A percentile compares a stretch with the other conserved stretches of the same genome.
phyloP scores from a whole-genome alignment of 2,797 vertebrate species.

The Sebastes vulpes region DNA sequence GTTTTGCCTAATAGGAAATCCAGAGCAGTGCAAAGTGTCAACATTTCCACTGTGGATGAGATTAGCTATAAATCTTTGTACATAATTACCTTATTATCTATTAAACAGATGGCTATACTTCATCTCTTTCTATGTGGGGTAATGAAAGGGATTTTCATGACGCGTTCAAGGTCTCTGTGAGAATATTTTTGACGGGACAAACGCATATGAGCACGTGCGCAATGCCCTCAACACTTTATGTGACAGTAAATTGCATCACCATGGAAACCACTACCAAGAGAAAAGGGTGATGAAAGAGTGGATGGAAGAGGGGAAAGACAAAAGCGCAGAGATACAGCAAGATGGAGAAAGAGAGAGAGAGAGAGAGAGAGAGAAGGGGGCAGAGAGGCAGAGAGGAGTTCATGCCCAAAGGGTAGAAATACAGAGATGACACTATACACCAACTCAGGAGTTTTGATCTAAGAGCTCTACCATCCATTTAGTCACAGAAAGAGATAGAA shows the following conservation, averaged over 20 bases:
- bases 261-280: constrained; percentile 82
- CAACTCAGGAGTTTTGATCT: constrained; percentile 56
- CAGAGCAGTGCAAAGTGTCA: constrained; percentile 38
- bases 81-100: constrained; percentile 60
- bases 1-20: constrained; percentile 35
- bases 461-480: constrained; percentile 32
- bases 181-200: constrained; percentile 70
- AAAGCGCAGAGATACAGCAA: constrained; percentile 13
- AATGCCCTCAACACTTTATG: constrained; percentile 70
- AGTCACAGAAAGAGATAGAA: constrained; percentile 12
- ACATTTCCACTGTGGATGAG: constrained; percentile 41
- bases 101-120: constrained; percentile 51
- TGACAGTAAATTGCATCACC: constrained; percentile 80
- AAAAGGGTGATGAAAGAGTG: constrained; percentile 63
- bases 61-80: constrained; percentile 48
- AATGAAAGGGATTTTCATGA: constrained; percentile 52
- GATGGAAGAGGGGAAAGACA: constrained; percentile 31
- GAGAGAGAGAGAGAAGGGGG: constrained; percentile 1
- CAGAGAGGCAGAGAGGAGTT: constrained; percentile 30
- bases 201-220: constrained; percentile 29
- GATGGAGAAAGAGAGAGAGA: neutral
- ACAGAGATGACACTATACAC: constrained; percentile 39
- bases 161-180: constrained; percentile 63
- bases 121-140: constrained; percentile 35
- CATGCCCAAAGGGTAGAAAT: constrained; percentile 47